phyloP scores from a whole-genome alignment of 2,888 invertebrate genomes.

The Nudaria mundana region DNA sequence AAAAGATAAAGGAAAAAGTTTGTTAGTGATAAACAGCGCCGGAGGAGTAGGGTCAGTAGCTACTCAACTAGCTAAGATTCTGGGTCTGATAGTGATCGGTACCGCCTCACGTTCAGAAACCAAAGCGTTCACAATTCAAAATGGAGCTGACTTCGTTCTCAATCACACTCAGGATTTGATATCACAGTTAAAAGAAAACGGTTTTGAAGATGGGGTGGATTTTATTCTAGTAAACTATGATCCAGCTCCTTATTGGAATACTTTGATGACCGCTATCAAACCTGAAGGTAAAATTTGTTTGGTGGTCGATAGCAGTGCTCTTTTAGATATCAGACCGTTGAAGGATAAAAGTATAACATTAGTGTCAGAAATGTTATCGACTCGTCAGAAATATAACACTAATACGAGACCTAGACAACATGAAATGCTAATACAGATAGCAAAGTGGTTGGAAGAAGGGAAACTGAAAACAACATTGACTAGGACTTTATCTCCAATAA shows the following conservation, averaged over 20 bases:
- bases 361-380: constrained; percentile 61
- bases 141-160: constrained; percentile 61
- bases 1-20: constrained; percentile 59
- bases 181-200: constrained; percentile 53
- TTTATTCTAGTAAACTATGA: constrained; percentile 67
- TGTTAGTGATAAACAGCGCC: constrained; percentile 67
- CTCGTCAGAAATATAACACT: constrained; percentile 63
- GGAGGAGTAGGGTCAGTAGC: constrained; percentile 71
- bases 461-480: constrained; percentile 55
- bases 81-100: constrained; percentile 65
- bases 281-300: constrained; percentile 68
- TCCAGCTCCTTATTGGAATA: constrained; percentile 69
- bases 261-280: constrained; percentile 57
- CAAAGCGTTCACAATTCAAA: constrained; percentile 43
- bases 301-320: constrained; percentile 61
- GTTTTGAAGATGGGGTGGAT: constrained; percentile 57
- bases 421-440: constrained; percentile 53
- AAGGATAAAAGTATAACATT: constrained; percentile 69
- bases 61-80: constrained; percentile 57
- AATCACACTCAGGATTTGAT: constrained; percentile 58
- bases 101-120: constrained; percentile 66
- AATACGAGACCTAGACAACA: constrained; percentile 58
- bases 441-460: constrained; percentile 56
- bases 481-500: constrained; percentile 60
- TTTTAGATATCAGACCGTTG: constrained; percentile 52